Base-by-base conservation (phyloP, 2,888 invertebrate species). In the Enoplolaimus lenunculus region DNA sequence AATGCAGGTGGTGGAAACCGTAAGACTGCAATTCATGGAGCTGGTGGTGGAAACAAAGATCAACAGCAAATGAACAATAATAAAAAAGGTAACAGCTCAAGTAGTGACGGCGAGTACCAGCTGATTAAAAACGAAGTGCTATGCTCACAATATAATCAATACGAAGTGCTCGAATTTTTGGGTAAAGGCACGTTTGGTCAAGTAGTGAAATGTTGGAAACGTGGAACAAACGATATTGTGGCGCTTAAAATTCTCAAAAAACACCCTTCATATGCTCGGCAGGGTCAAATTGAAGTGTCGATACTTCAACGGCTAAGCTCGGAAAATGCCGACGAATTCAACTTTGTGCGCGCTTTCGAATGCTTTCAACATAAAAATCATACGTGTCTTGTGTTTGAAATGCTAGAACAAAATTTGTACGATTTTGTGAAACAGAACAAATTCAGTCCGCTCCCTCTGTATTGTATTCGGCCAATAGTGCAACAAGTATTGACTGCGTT, bases 171-270 rank as follows among this genome's bases (percentile, higher is more conserved):
- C 83, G 97, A 98, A 85, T 99, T 98, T 85, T 87, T 99, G 81
- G 98, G 98, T 77, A 89, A 98, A 77, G 98, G 98, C 79, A 98
- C 97, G 77, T 98, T 98, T 85, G 97, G 97, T 75, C 87, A 89
- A 83, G 98, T 99, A 81, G 98, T 98, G 81, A 99, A 99, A 85
- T 99, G 98, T 84, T 98, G 98, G 97, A 98, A 99, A 85, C 95
- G 97, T 83, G 97, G 97, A 82, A 98, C 98, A 79, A 98, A 94
- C 82, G 97, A 99, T 84, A 97, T 99, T 81, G 97, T 98, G 80
- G 98, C 98, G 81, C 98, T 99, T 83, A 99, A 99, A 86, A 99
- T 99, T 82, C 86, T 99, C 73, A 99, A 99, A 86, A 99, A 99
- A 86, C 98, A 99, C 85, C 98, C 98, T 76, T 97, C 95, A 78